Evolutionary conservation across 1,140 invertebrate species (phyloP).

Genomic region (Aplysia californica): DNA sequence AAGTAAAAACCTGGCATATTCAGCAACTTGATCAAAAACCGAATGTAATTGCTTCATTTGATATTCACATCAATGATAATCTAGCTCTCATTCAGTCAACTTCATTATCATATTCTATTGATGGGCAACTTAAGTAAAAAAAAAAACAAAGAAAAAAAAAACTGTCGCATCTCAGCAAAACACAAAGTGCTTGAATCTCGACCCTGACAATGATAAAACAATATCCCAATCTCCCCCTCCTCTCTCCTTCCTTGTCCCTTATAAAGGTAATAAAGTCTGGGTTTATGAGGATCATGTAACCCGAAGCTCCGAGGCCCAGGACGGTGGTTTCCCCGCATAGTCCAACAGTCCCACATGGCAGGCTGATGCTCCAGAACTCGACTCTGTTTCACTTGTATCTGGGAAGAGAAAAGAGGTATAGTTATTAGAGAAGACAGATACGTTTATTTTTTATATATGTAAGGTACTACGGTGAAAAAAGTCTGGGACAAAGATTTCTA

Average conservation of each 20-base stretch:
- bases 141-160: background rate
- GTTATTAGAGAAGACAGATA: background rate
- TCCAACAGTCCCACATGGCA: conserved; percentile 6
- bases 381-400: background rate
- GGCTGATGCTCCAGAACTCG: conserved; percentile 6
- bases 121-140: too few relatives aligned
- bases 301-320: conserved; percentile 51
- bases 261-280: background rate
- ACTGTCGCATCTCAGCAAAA: background rate
- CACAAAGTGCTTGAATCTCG: background rate
- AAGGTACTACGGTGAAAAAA: background rate
- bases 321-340: conserved; percentile 55
- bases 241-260: background rate
- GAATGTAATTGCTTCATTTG: too few relatives aligned
- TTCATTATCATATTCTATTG: background rate
- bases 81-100: too few relatives aligned
- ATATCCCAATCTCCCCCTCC: background rate
- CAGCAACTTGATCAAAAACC: too few relatives aligned
- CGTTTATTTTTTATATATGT: background rate
- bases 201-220: background rate
- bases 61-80: too few relatives aligned
- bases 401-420: background rate
- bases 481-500: background rate
- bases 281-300: conserved; percentile 67
- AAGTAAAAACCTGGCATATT: too few relatives aligned